These are phyloP conservation scores for Papilio glaucus DNA, from an alignment of 1,140 invertebrate genomes.

Conservation along the genomic window DNA sequence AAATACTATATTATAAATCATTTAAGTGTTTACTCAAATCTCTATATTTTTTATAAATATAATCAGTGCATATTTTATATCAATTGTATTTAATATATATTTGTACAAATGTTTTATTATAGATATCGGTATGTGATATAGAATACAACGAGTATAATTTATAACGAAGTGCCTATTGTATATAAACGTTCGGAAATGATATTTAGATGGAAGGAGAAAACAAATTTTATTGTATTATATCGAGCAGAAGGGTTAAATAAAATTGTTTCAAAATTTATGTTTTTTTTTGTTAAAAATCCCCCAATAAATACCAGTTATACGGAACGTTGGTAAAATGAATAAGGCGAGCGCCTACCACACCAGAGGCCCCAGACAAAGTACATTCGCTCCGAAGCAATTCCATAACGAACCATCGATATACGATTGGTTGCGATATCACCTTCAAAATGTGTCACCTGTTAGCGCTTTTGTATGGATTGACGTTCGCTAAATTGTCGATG, in stretches of 20 bases:
- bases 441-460: no score
- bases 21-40: neutral
- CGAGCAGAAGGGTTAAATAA: conserved; percentile 62
- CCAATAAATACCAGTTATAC: no score
- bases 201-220: conserved; percentile 27
- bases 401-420: no score
- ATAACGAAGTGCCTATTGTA: conserved; percentile 66
- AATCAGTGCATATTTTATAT: conserved; percentile 52
- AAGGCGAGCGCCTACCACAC: no score
- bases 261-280: conserved; percentile 55
- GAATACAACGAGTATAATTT: conserved; percentile 62
- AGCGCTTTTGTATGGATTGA: no score
- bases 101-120: conserved; percentile 48
- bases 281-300: conserved; percentile 39
- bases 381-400: no score
- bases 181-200: conserved; percentile 50
- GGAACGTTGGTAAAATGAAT: no score
- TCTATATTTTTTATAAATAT: conserved; percentile 47
- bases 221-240: conserved; percentile 41
- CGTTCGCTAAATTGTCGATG: no score
- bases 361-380: no score
- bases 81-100: conserved; percentile 47
- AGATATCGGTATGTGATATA: conserved; percentile 75
- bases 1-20: conserved; percentile 28
- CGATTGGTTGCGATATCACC: no score